Evolutionary conservation across 2,888 invertebrate species (phyloP), one percentile per base, ranked within the genome.

Genomic region (Halocaridina rubra): DNA sequence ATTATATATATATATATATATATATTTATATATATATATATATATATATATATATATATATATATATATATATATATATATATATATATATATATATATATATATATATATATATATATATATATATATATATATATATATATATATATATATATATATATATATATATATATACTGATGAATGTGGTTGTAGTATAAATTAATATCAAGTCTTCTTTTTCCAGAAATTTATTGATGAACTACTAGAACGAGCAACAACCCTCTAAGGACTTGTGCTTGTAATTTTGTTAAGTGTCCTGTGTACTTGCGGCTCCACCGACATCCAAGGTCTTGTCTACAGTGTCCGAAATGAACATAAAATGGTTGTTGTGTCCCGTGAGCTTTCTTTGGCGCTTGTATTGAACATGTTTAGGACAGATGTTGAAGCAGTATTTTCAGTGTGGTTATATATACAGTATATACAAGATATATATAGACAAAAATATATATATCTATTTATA

Each of bases 171-270:
- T 76, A 0, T 57, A 24, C 10, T 64, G 27, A 22, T 33, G 0
- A 22, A 24, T 13, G 10, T 78, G 33, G 16, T 33, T 80, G 2
- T 71, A 19, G 22, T 39, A n/a, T n/a, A n/a, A n/a, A n/a, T n/a
- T n/a, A n/a, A n/a, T n/a, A n/a, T n/a, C n/a, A n/a, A n/a, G 7
- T 61, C n/a, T 87, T 61, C 13, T n/a, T 30, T 64, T 80, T 75
- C 8, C 86, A 88, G 88, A 85, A 86, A 79, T 87, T 88, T 80
- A 85, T 88, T 72, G 84, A 80, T 39, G 86, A 88, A 71, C 74
- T 86, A 79, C 46, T 88, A 82, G 82, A 79, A 61, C 81, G 86
- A 81, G 86, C 88, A 59, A 81, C 87, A 79, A 88, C 81, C 33
- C 86, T 88, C 76, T 88, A 86, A 88, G 61, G 71, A 79, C 61